These are phyloP conservation scores for Apus apus DNA, from an alignment of 2,113 vertebrate genomes.

Conservation along the genomic window DNA sequence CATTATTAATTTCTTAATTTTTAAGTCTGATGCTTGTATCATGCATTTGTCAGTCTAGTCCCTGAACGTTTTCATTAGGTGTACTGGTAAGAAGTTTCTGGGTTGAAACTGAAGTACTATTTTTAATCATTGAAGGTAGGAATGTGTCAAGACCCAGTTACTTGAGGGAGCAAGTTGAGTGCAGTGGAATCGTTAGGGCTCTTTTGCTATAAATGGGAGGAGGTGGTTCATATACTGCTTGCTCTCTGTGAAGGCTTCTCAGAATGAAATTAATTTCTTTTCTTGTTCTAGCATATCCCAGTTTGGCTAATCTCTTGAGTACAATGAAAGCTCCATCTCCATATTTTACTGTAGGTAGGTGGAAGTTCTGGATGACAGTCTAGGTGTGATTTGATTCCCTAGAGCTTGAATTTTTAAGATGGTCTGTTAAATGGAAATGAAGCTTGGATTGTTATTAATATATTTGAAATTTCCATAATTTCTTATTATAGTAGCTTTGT, in stretches of 20 bases:
- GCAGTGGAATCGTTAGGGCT: conserved; percentile 21
- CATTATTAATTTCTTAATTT: conserved; percentile 36
- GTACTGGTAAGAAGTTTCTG: conserved; percentile 32
- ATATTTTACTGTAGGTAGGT: neutral
- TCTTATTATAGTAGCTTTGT: neutral
- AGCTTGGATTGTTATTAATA: neutral
- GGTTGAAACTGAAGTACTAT: conserved; percentile 21
- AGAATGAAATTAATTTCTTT: conserved; percentile 47
- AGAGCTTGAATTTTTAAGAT: neutral
- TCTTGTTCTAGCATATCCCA: conserved; percentile 30
- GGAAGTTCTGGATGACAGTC: neutral
- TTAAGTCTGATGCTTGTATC: neutral
- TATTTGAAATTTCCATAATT: neutral
- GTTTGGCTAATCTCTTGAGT: conserved; percentile 22
- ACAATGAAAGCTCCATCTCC: neutral
- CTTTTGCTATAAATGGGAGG: conserved; percentile 14
- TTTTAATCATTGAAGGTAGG: conserved; percentile 41
- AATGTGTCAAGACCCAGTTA: conserved; percentile 48
- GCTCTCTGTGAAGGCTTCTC: neutral
- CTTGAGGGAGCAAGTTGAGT: conserved; percentile 30
- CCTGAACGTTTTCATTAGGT: neutral
- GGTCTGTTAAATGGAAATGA: neutral
- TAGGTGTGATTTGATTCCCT: neutral
- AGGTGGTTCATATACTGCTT: neutral
- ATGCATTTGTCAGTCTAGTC: neutral